These are phyloP conservation scores for Cheilosia soror DNA, from an alignment of 2,888 invertebrate species.

Conservation along the genomic window DNA sequence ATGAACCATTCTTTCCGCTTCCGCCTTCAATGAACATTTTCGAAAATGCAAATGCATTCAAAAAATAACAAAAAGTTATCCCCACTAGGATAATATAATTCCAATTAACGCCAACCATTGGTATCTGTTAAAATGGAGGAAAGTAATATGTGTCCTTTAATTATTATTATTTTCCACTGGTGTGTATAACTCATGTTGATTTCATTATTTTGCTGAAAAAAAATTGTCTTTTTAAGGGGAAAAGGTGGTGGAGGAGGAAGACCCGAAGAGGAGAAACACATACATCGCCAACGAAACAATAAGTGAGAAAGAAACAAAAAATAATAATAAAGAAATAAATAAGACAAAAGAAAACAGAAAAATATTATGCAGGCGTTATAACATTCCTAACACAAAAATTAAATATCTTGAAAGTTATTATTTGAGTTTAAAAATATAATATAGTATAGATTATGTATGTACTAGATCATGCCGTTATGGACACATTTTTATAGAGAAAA, in stretches of 20 bases:
- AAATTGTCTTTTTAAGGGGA: conserved; percentile 40
- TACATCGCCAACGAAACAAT: conserved; percentile 70
- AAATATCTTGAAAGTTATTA: conserved; percentile 39
- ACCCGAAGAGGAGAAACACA: conserved; percentile 52
- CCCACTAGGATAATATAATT: conserved; percentile 82
- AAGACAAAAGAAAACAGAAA: conserved; percentile 27
- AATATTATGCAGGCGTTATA: conserved; percentile 60
- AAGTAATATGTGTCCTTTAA: conserved; percentile 69
- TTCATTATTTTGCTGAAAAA: conserved; percentile 60
- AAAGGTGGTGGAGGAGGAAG: conserved; percentile 47
- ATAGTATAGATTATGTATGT: conserved; percentile 21
- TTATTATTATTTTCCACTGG: conserved; percentile 34
- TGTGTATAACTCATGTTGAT: conserved; percentile 19
- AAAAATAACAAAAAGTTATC: conserved; percentile 82
- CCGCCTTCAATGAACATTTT: conserved; percentile 92
- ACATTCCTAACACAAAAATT: conserved; percentile 62
- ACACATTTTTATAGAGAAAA: conserved; percentile 46
- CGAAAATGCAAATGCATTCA: conserved; percentile 88
- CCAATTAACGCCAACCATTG: conserved; percentile 81
- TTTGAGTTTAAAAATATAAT: conserved; percentile 17
- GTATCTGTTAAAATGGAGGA: conserved; percentile 81
- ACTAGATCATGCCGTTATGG: conserved; percentile 69
- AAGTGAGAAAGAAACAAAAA: conserved; percentile 20
- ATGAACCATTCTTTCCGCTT: conserved; percentile 97
- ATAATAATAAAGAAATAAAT: conserved; percentile 22